A percentile compares a stretch with the other conserved stretches of the same genome.
These are phyloP conservation scores for Neofelis nebulosa DNA, from an alignment of 2,113 vertebrate species.

Conservation along the genomic window DNA sequence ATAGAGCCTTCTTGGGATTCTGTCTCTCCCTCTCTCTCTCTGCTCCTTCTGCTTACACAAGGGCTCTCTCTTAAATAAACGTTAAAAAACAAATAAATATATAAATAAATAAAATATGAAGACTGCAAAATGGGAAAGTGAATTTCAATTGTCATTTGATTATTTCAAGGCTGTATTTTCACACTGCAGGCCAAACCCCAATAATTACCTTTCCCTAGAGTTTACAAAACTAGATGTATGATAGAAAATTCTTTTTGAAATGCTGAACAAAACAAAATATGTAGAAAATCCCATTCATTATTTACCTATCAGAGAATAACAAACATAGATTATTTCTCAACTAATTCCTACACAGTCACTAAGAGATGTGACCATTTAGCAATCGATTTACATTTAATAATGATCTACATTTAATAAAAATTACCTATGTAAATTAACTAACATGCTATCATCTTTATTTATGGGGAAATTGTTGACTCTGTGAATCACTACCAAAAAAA, in stretches of 20 bases:
- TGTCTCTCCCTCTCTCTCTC: too few relatives aligned
- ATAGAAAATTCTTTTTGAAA: neutral
- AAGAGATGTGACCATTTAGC: neutral
- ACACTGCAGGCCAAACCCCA: neutral
- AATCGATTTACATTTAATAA: conserved; percentile 2
- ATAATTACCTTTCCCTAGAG: neutral
- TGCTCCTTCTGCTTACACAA: too few relatives aligned
- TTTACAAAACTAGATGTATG: neutral
- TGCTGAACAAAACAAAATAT: neutral
- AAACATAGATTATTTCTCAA: neutral
- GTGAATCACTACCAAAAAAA: neutral
- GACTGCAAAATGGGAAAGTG: neutral
- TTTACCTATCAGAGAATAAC: neutral
- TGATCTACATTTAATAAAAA: conserved; percentile 9
- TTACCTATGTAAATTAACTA: neutral
- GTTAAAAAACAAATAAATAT: too few relatives aligned
- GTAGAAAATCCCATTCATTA: neutral
- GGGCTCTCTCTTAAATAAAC: too few relatives aligned
- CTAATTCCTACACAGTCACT: neutral
- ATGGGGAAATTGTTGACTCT: neutral
- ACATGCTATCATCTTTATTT: neutral
- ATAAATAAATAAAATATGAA: neutral
- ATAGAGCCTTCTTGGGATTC: too few relatives aligned
- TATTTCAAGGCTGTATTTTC: neutral
- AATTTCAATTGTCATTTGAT: neutral